phyloP scores from a whole-genome alignment of 2,113 vertebrate species.

The Puntigrus tetrazona region DNA sequence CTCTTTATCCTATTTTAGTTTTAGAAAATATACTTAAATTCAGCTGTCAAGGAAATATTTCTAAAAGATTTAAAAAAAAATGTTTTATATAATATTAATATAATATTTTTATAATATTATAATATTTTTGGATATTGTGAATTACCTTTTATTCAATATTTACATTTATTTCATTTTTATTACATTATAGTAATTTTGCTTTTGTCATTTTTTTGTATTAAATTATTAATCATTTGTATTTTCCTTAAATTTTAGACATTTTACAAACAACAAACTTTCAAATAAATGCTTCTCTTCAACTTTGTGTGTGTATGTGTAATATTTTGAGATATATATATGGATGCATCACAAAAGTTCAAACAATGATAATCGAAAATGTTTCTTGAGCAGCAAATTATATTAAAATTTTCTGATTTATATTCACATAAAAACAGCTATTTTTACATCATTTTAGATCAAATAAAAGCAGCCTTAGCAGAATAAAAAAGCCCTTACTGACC shows the following conservation, averaged over 20 bases:
- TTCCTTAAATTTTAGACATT: too few species aligned
- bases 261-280: background rate
- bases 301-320: too few species aligned
- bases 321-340: too few species aligned
- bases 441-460: background rate
- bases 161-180: too few species aligned
- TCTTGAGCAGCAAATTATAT: too few species aligned
- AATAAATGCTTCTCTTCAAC: background rate
- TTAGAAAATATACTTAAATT: too few species aligned
- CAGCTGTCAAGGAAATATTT: background rate
- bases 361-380: too few species aligned
- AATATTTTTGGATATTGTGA: background rate
- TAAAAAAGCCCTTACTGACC: background rate
- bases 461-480: background rate
- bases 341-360: too few species aligned
- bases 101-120: too few species aligned
- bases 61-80: too few species aligned
- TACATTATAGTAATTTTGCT: background rate
- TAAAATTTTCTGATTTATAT: too few species aligned
- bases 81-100: too few species aligned
- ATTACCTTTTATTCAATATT: background rate
- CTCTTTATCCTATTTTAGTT: background rate
- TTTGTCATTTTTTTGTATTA: background rate
- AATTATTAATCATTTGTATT: background rate
- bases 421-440: background rate